These are phyloP conservation scores for Bufo gargarizans DNA, from an alignment of 2,113 vertebrate genomes.

Conservation along the genomic window DNA sequence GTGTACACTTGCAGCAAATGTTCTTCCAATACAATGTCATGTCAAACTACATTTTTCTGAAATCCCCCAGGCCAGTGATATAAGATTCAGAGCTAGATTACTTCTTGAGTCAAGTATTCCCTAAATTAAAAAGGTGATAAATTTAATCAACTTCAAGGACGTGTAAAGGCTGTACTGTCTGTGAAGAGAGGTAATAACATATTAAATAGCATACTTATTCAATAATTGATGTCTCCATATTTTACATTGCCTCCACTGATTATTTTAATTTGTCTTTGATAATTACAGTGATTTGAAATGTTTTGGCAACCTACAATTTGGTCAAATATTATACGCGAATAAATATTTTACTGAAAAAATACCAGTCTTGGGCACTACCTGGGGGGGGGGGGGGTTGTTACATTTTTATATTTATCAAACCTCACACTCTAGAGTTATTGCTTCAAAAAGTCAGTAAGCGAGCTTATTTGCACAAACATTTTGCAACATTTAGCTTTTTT, in stretches of 20 bases:
- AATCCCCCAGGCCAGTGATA: slow-evolving; percentile 51
- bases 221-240: slow-evolving; percentile 48
- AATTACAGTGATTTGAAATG: slow-evolving; percentile 33
- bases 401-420: too few species aligned
- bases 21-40: slow-evolving; percentile 51
- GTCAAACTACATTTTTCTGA: slow-evolving; percentile 50
- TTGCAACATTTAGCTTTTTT: too few species aligned
- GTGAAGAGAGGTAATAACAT: slow-evolving; percentile 33
- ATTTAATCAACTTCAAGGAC: slow-evolving; percentile 56
- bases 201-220: slow-evolving; percentile 50
- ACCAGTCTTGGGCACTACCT: too few species aligned
- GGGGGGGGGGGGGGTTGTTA: too few species aligned
- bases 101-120: slow-evolving; percentile 52
- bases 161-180: slow-evolving; percentile 30
- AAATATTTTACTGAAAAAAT: neutral
- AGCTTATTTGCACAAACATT: too few species aligned
- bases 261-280: slow-evolving; percentile 23
- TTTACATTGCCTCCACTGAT: slow-evolving; percentile 29
- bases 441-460: too few species aligned
- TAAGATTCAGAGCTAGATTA: slow-evolving; percentile 52
- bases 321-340: neutral
- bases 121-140: slow-evolving; percentile 55
- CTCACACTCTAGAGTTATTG: too few species aligned
- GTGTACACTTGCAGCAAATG: slow-evolving; percentile 39
- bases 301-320: neutral